A percentile compares a stretch with the other conserved stretches of the same genome.
Conservation (phyloP, 2,113 vertebrate genomes). For the Rhadina sibilatrix region DNA sequence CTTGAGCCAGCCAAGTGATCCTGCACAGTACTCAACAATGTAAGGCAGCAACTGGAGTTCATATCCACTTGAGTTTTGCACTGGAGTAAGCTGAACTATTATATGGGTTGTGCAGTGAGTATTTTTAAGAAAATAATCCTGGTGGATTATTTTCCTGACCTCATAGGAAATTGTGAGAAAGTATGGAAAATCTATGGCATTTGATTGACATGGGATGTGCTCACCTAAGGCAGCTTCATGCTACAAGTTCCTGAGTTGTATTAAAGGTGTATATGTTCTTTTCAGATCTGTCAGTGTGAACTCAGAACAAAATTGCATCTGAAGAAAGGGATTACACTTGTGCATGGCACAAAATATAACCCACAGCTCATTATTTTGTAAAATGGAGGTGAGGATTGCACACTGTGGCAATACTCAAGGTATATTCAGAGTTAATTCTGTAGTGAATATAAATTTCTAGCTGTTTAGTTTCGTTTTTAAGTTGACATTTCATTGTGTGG, state of each 20-base stretch:
- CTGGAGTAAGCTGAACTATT: background rate
- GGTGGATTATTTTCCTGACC: background rate
- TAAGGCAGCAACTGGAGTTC: background rate
- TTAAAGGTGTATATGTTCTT: background rate
- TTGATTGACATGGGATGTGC: background rate
- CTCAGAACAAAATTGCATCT: background rate
- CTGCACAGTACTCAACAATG: background rate
- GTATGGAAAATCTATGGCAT: background rate
- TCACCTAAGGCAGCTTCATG: background rate
- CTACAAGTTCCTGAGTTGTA: background rate
- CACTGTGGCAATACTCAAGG: background rate
- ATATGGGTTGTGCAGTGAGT: background rate
- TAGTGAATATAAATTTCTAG: background rate
- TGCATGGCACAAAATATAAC: accelerated
- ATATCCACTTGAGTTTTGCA: background rate
- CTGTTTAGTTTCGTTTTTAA: background rate
- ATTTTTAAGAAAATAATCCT: background rate
- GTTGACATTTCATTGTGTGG: background rate
- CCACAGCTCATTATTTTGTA: background rate
- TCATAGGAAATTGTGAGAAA: background rate
- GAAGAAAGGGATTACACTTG: background rate
- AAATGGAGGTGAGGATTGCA: background rate
- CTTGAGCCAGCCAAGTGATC: background rate
- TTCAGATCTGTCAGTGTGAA: background rate
- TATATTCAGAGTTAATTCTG: background rate